phyloP scores from a whole-genome alignment of 1,140 invertebrate genomes.

The Anagrus nilaparvatae region DNA sequence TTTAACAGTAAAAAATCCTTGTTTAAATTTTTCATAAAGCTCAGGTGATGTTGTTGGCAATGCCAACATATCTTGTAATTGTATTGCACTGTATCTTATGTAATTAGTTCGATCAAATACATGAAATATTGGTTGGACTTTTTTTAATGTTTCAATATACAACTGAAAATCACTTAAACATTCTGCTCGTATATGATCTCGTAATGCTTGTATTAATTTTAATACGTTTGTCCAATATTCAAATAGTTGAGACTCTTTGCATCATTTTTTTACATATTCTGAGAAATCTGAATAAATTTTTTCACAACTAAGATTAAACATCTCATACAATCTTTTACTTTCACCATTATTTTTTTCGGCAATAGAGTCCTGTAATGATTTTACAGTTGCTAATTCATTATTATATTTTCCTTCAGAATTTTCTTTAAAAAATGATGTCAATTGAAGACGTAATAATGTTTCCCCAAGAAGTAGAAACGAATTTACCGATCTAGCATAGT shows the following conservation, averaged over 20 bases:
- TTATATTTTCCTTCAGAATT: too few species aligned
- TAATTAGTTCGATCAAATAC: constrained; percentile 14
- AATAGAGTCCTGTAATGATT: background rate
- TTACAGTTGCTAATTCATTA: background rate
- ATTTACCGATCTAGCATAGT: constrained; percentile 12
- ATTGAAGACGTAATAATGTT: constrained; percentile 9
- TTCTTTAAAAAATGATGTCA: constrained; percentile 10
- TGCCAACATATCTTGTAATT: constrained; percentile 7
- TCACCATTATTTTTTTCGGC: background rate
- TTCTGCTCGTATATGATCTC: constrained; percentile 11
- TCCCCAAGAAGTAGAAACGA: constrained; percentile 7
- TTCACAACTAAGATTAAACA: background rate
- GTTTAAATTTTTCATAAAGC: constrained; percentile 4
- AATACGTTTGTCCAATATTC: constrained; percentile 7
- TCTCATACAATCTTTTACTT: background rate
- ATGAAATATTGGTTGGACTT: constrained; percentile 13
- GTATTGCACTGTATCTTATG: constrained; percentile 8
- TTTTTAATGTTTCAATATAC: constrained; percentile 5
- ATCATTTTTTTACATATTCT: constrained; percentile 3
- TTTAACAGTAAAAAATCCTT: constrained; percentile 7
- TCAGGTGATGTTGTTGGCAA: constrained; percentile 1
- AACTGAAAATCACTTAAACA: constrained; percentile 12
- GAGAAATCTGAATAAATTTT: constrained; percentile 2
- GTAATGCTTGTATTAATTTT: constrained; percentile 3
- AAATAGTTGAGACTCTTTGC: constrained; percentile 7